These are phyloP conservation scores for Rotaria socialis DNA, from an alignment of 2,888 invertebrate genomes.

Conservation along the genomic window DNA sequence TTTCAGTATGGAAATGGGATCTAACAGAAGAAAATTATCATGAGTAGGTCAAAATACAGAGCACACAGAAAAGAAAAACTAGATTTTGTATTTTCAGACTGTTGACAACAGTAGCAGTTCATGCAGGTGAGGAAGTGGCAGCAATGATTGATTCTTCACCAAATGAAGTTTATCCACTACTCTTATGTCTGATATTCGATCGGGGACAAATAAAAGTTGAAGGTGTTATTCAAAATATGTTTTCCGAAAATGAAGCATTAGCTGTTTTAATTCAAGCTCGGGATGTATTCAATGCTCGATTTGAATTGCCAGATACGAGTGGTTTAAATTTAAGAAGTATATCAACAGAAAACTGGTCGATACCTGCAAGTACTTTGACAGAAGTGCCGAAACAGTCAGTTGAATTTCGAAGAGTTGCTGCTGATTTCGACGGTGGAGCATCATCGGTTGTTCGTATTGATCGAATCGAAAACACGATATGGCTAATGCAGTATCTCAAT, in stretches of 20 bases:
- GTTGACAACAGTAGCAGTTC: not conserved
- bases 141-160: not conserved
- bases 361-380: not conserved
- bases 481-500: not conserved
- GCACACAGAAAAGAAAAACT: not conserved
- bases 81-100: not conserved
- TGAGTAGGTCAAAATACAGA: not conserved
- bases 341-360: not conserved
- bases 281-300: not conserved
- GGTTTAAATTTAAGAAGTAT: not conserved
- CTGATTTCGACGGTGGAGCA: not conserved
- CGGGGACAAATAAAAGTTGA: not conserved
- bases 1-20: not conserved
- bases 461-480: not conserved
- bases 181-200: not conserved
- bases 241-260: not conserved
- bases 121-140: not conserved
- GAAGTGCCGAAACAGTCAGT: not conserved
- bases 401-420: not conserved
- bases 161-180: not conserved
- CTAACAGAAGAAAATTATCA: not conserved
- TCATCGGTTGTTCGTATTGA: not conserved
- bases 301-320: not conserved
- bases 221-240: not conserved
- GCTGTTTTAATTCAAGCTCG: not conserved